phyloP scores from a whole-genome alignment of 2,888 invertebrate species.

The Pristionchus mayeri region DNA sequence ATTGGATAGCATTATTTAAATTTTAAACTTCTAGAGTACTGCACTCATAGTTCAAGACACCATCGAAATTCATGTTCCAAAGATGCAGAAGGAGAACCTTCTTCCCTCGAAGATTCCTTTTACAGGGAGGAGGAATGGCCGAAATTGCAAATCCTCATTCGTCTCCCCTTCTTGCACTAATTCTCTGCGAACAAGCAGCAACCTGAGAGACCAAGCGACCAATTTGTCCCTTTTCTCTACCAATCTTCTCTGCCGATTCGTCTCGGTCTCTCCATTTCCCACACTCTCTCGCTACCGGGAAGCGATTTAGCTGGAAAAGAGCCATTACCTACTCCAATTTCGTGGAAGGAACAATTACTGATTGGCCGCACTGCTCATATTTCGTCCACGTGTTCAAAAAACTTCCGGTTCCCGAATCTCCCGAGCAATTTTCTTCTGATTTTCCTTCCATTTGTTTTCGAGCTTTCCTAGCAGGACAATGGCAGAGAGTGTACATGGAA shows the following conservation, averaged over 20 bases:
- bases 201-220: background rate
- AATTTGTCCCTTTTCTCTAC: background rate
- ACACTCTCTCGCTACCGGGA: background rate
- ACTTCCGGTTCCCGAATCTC: constrained; percentile 24
- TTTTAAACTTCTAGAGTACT: background rate
- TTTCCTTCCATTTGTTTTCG: background rate
- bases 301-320: too few relatives aligned
- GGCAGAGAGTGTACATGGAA: background rate
- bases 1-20: background rate
- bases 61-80: background rate
- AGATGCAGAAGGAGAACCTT: too few relatives aligned
- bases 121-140: too few relatives aligned
- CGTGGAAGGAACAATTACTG: background rate
- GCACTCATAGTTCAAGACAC: background rate
- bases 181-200: background rate
- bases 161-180: background rate
- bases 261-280: background rate
- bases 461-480: background rate
- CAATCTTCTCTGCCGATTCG: background rate
- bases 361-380: background rate
- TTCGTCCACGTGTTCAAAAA: background rate
- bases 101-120: too few relatives aligned
- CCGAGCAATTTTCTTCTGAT: background rate
- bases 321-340: background rate
- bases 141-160: background rate